phyloP scores from a whole-genome alignment of 2,797 vertebrate genomes.

The Channallabes apus region DNA sequence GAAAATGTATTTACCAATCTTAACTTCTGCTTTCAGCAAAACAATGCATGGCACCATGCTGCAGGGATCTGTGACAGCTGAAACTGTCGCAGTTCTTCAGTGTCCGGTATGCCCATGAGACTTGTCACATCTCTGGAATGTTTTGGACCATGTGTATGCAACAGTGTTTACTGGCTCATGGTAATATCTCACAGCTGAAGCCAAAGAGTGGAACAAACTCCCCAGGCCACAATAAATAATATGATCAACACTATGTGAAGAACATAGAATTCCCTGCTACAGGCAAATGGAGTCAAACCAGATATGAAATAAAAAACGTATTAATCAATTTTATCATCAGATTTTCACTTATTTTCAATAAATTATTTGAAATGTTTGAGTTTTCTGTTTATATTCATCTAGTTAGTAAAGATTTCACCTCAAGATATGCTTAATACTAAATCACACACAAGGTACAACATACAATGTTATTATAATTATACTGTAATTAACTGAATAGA shows the following conservation, averaged over 20 bases:
- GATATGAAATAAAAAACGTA: background rate
- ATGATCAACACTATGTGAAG: background rate
- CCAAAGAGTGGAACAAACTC: background rate
- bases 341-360: background rate
- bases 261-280: background rate
- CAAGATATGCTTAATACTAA: background rate
- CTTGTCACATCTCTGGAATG: background rate
- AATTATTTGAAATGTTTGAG: background rate
- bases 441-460: background rate
- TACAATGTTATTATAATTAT: background rate
- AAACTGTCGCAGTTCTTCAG: background rate
- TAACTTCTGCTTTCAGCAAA: background rate
- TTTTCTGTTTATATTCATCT: background rate
- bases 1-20: background rate
- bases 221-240: background rate
- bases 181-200: background rate
- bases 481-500: slow-evolving; percentile 1
- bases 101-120: background rate
- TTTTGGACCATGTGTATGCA: background rate
- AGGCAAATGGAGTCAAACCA: background rate
- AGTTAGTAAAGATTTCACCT: background rate
- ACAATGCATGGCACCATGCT: background rate
- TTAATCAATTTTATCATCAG: background rate
- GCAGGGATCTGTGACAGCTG: background rate
- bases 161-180: background rate